Conservation (phyloP, 1,140 invertebrate species). For the Papilio polyxenes region DNA sequence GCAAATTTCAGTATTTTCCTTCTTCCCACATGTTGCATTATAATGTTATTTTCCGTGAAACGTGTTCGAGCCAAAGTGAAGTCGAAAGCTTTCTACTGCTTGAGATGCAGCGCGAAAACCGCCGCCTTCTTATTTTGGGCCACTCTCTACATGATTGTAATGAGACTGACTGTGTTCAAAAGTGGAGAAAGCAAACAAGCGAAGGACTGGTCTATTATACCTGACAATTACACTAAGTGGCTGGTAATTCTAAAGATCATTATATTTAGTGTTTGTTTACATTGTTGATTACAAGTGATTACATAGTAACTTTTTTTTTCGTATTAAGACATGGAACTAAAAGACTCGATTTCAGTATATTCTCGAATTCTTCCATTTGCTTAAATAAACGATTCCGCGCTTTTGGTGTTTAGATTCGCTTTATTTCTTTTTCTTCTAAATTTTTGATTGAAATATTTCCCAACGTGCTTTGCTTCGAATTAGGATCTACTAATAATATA, state of each 20-base stretch:
- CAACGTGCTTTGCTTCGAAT: too few relatives aligned
- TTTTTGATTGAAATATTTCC: too few relatives aligned
- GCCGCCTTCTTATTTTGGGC: conserved; percentile 77
- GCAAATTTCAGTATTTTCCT: conserved; percentile 19
- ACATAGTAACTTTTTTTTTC: background rate
- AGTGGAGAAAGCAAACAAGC: conserved; percentile 52
- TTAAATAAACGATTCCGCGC: too few relatives aligned
- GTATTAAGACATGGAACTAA: background rate
- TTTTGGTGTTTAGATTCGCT: too few relatives aligned
- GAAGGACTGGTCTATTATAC: conserved; percentile 66
- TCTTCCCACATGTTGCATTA: conserved; percentile 61
- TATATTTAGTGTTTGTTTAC: background rate
- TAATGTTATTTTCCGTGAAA: conserved; percentile 67
- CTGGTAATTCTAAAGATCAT: conserved; percentile 54
- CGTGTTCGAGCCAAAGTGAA: conserved; percentile 61
- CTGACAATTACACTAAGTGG: conserved; percentile 77
- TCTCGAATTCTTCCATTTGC: too few relatives aligned
- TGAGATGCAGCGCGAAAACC: conserved; percentile 76
- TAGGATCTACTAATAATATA: background rate
- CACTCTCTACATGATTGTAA: conserved; percentile 74
- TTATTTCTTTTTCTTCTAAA: too few relatives aligned
- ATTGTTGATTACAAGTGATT: background rate
- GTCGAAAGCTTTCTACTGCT: conserved; percentile 64
- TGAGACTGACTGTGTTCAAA: conserved; percentile 79
- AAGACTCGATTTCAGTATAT: too few relatives aligned